A percentile compares a stretch with the other conserved stretches of the same genome.
Evolutionary conservation across 2,888 invertebrate species (phyloP).

Genomic region (Lathronympha strigana): DNA sequence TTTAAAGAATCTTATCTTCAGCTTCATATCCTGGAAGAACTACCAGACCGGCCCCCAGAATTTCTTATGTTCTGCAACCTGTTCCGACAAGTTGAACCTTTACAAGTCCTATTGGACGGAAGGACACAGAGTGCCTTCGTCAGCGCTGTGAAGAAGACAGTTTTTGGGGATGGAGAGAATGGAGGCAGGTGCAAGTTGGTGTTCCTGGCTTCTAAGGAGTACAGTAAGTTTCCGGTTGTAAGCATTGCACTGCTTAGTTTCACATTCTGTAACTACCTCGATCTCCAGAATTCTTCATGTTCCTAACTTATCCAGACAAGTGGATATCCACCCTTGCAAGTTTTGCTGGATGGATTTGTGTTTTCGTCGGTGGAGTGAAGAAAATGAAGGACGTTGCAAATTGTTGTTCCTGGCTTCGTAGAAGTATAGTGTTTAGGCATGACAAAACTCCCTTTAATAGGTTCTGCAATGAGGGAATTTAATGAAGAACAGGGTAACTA

Average conservation of each 20-base stretch:
- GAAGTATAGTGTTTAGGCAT: too few relatives aligned
- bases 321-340: background rate
- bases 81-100: constrained; percentile 85
- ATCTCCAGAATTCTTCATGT: too few relatives aligned
- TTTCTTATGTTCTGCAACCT: constrained; percentile 84
- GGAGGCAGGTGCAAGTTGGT: constrained; percentile 79
- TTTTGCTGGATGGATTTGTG: background rate
- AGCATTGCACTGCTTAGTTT: too few relatives aligned
- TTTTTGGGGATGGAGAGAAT: constrained; percentile 60
- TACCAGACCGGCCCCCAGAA: constrained; percentile 86
- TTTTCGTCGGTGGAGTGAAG: background rate
- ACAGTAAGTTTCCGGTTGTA: constrained; percentile 70
- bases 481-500: too few relatives aligned
- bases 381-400: background rate
- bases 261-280: too few relatives aligned
- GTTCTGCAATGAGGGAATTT: too few relatives aligned
- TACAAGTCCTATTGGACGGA: constrained; percentile 81
- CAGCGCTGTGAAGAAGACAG: constrained; percentile 70
- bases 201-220: constrained; percentile 84
- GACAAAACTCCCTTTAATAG: too few relatives aligned
- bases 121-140: constrained; percentile 81
- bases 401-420: background rate
- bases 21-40: constrained; percentile 88
- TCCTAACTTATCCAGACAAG: background rate
- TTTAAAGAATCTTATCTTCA: constrained; percentile 58